Base-by-base conservation (phyloP, 2,113 vertebrate species). In the Ceratotherium simum region DNA sequence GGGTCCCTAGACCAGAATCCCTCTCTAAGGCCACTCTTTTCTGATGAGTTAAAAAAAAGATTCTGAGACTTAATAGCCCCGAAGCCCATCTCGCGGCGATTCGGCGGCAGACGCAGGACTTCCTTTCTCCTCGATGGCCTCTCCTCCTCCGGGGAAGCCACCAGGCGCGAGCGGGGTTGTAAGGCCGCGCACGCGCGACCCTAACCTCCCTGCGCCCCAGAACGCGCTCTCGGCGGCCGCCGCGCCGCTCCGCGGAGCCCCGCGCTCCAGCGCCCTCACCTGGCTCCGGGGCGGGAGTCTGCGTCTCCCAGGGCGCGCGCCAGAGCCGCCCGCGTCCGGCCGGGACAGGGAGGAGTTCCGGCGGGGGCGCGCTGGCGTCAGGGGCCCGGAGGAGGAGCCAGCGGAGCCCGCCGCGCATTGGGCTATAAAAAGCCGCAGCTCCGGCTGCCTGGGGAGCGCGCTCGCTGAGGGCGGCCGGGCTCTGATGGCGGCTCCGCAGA, bases 391-490 rank as follows among this genome's bases (percentile, higher is more conserved):
- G 97, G 96, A 65, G 95, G 97, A 96, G 56, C 39, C 39, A 97
- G 96, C 42, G 42, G 42, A 42, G 42, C 42, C 42, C 42, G 42
- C 42, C 5, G 42, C 42, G 42, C 42, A 42, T 42, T 42, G 42
- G 42, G 42, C 81, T 91, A 96, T 98, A 98, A 98, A 98, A 97
- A 62, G 96, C 87, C 29, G 76, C 82, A 42, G 16, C 92, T 97
- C 84, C 65, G 97, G 94, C 96, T 36, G 67, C 98, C 98, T 90
- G 93, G 27, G 56, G 58, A 58, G 72, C 67, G 73, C 62, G 73
- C 58, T 12, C 42, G 18, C 60, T 3, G 51, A 82, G 75, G 2
- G 42, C n/a, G 5, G 64, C 16, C 60, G 3, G 39, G 10, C 46
- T 39, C 65, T 42, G 73, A 31, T 27, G 46, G 36, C 25, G 31